Percentiles rank a stretch among this genome's conserved stretches.
phyloP scores from a whole-genome alignment of 2,797 vertebrate species.

The Chaetophractus vellerosus region DNA sequence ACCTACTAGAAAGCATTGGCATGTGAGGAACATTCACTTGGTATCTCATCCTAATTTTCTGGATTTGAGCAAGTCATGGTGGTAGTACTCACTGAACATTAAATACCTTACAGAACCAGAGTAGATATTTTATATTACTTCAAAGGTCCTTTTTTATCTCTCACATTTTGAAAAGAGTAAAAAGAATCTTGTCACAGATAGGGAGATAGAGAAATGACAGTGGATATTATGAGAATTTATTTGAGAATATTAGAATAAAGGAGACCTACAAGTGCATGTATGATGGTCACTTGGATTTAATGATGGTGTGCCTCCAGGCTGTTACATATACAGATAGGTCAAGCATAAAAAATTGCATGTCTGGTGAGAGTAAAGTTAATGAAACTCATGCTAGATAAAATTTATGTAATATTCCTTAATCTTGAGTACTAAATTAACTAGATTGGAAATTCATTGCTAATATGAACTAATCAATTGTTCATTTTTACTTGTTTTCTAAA shows the following conservation, averaged over 20 bases:
- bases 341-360: conserved; percentile 1
- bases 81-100: neutral
- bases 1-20: neutral
- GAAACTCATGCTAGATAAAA: conserved; percentile 1
- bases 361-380: neutral
- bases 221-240: neutral
- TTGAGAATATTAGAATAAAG: neutral
- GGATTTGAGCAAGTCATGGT: neutral
- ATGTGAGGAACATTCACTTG: neutral
- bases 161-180: neutral
- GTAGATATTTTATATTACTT: neutral
- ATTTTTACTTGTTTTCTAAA: neutral
- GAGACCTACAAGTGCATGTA: neutral
- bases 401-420: neutral
- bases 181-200: neutral
- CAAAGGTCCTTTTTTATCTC: neutral
- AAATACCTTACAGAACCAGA: neutral
- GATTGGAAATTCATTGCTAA: neutral
- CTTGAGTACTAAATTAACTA: neutral
- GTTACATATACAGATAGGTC: neutral
- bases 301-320: neutral
- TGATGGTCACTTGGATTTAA: neutral
- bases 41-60: neutral
- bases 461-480: neutral
- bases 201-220: neutral